A percentile compares a stretch with the other conserved stretches of the same genome.
These are phyloP conservation scores for Dendroctonus valens DNA, from an alignment of 1,140 invertebrate species.

Conservation along the genomic window DNA sequence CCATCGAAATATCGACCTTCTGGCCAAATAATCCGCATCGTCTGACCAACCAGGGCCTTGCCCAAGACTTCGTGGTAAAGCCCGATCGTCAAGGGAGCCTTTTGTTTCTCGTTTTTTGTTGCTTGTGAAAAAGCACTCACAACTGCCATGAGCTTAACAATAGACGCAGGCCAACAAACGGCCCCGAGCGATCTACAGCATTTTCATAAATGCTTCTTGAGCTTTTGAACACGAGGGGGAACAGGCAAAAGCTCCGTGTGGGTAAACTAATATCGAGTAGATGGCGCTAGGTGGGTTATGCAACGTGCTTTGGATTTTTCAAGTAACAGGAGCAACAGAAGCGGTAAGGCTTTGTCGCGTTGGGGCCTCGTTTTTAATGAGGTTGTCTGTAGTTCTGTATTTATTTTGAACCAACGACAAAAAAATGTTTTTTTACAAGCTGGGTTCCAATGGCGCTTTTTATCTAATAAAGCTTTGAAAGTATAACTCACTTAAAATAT, in stretches of 20 bases:
- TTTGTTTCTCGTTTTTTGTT: conserved; percentile 24
- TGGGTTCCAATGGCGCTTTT: too few species aligned
- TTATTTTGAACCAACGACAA: too few species aligned
- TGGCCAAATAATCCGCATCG: conserved; percentile 27
- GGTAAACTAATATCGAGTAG: conserved; percentile 13
- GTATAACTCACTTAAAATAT: too few species aligned
- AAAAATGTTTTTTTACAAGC: too few species aligned
- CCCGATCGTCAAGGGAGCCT: conserved; percentile 12
- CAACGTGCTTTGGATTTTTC: neutral
- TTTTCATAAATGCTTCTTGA: neutral
- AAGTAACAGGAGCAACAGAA: conserved; percentile 13
- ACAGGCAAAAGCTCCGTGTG: conserved; percentile 7
- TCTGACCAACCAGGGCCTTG: conserved; percentile 29
- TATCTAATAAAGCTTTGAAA: too few species aligned
- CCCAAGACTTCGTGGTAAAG: conserved; percentile 3
- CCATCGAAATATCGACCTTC: conserved; percentile 35
- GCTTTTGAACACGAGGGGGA: conserved; percentile 19
- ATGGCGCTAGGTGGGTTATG: conserved; percentile 17
- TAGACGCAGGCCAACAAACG: neutral
- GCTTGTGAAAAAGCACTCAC: conserved; percentile 5
- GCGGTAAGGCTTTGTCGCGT: neutral
- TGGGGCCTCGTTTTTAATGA: neutral
- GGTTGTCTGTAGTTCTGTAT: too few species aligned
- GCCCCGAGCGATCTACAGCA: neutral
- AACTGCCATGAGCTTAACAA: neutral